Conservation (phyloP, 2,888 invertebrate species). For the Hedychridium roseum region DNA sequence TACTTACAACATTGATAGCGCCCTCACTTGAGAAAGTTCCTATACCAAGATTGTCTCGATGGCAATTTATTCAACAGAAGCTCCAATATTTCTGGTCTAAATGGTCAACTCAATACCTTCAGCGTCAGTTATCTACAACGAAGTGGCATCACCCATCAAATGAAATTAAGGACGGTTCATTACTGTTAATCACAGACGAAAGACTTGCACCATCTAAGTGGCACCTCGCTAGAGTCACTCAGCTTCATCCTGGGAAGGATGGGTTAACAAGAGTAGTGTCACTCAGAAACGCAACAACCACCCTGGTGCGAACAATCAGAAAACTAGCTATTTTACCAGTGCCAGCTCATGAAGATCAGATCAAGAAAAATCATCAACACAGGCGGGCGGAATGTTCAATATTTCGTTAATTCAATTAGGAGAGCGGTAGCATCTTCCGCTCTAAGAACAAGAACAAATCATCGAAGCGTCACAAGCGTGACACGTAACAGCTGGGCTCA, state of each 20-base stretch:
- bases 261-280: neutral
- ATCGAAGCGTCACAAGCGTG: too few relatives aligned
- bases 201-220: neutral
- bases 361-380: too few relatives aligned
- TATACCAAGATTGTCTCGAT: neutral
- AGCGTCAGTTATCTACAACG: neutral
- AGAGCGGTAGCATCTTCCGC: too few relatives aligned
- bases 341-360: too few relatives aligned
- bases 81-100: neutral
- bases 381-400: too few relatives aligned
- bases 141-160: neutral
- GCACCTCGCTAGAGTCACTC: neutral
- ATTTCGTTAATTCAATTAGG: too few relatives aligned
- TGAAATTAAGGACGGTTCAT: neutral
- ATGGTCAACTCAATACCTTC: neutral
- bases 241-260: too few relatives aligned
- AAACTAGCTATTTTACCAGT: too few relatives aligned
- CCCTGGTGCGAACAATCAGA: neutral
- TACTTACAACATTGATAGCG: neutral
- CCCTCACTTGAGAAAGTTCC: neutral
- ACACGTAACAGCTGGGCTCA: too few relatives aligned
- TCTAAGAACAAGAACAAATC: too few relatives aligned
- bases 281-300: neutral
- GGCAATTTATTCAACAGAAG: too few relatives aligned
- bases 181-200: neutral